Base-by-base conservation (phyloP, 2,888 invertebrate genomes). In the Eupithecia exiguata region DNA sequence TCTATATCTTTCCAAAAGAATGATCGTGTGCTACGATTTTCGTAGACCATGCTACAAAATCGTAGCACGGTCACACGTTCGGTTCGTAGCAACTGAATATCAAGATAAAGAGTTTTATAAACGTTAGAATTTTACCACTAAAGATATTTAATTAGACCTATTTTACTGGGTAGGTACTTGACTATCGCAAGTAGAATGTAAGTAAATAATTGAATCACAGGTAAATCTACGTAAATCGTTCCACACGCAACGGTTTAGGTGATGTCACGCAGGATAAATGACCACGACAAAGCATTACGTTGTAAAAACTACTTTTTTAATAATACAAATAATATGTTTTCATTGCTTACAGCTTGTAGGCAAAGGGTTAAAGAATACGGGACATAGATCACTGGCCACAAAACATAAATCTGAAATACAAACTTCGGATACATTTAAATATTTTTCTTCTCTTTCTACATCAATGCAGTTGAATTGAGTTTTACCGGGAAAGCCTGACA, bases 401-500 rank as follows among this genome's bases (percentile, higher is more conserved):
- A 43, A 66, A 66, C 62, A 62, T 9, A 63, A 18, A 9, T 16
- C 5, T 49, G 6, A 46, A 61, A 62, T 46, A 36, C 61, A 71
- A 43, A 53, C 49, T 18, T 69, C 62, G 61, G 66, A 77, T 72
- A 74, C 75, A 71, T 73, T 68, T 68, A 74, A 77, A 77, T 74
- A 79, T 74, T 74, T 76, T 71, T 68, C 65, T 74, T 7, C 74
- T 72, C 72, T 67, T 75, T 75, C 75, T 63, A 43, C 70, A 49
- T 9, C 71, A 71, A 70, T 74, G 70, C 77, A 79, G 74, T 80
- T 81, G 79, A 80, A 80, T 79, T 78, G 81, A 81, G 78, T 82
- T 85, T 84, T 82, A 81, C 80, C 82, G 83, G 84, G 81, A 86
- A 84, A 86, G 82, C 84, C 86, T 89, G 90, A 89, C 89, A 88